Conservation (phyloP, 2,113 vertebrate genomes). For the Aleadryas rufinucha region DNA sequence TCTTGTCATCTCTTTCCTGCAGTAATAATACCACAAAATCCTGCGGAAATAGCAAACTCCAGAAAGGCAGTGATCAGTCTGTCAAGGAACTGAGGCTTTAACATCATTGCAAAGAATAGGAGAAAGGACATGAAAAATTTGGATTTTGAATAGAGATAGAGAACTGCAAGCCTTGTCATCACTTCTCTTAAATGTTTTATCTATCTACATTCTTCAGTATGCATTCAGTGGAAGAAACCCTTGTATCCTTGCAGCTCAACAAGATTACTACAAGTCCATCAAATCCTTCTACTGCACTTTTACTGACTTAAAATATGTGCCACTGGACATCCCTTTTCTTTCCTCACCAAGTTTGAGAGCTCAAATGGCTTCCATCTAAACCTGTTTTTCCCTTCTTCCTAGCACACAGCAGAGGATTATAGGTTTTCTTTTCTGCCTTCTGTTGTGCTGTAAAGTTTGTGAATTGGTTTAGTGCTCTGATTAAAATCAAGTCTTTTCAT, state of each 20-base stretch:
- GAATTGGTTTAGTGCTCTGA: constrained; percentile 29
- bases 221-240: not conserved
- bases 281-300: not conserved
- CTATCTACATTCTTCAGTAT: not conserved
- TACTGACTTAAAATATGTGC: not conserved
- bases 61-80: not conserved
- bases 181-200: not conserved
- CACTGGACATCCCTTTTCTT: not conserved
- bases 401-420: not conserved
- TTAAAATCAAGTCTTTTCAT: constrained; percentile 43
- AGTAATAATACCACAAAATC: not conserved
- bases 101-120: not conserved
- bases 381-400: not conserved
- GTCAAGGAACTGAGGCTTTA: not conserved
- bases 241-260: not conserved
- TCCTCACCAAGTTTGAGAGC: not conserved
- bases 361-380: not conserved
- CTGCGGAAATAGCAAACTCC: not conserved
- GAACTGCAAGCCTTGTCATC: not conserved
- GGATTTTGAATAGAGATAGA: not conserved
- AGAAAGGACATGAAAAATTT: not conserved
- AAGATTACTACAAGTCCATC: not conserved
- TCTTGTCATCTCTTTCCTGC: constrained; percentile 20
- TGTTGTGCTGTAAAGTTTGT: constrained; percentile 17
- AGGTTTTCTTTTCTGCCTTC: constrained; percentile 11